These are phyloP conservation scores for Ariolimax columbianus DNA, from an alignment of 2,888 invertebrate species.

Conservation along the genomic window DNA sequence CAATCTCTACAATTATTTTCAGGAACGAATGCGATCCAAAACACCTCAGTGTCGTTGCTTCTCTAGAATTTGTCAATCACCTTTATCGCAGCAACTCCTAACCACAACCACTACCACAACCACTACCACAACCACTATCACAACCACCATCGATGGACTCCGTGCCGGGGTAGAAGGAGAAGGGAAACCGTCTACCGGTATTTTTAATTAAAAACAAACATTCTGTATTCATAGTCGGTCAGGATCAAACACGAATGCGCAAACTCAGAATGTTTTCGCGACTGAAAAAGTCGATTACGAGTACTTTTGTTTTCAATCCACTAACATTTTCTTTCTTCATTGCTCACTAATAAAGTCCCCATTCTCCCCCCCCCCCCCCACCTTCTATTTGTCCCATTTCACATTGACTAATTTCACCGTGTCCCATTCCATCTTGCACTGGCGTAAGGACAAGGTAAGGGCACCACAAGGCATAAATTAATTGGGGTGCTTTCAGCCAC, in stretches of 20 bases:
- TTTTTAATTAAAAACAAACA: slow-evolving; percentile 14
- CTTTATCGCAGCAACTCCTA: neutral
- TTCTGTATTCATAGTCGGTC: neutral
- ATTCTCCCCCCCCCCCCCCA: too few species aligned
- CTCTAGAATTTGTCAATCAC: neutral
- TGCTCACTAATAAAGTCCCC: neutral
- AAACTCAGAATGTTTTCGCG: neutral
- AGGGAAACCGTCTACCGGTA: neutral
- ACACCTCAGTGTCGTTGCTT: too few species aligned
- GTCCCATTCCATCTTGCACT: too few species aligned
- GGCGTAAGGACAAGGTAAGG: too few species aligned
- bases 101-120: neutral
- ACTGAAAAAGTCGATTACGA: neutral
- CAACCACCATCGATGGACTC: neutral
- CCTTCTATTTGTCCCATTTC: too few species aligned
- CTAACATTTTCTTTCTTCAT: neutral
- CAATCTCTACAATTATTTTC: neutral
- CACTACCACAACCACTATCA: neutral
- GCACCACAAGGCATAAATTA: too few species aligned
- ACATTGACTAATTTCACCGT: too few species aligned
- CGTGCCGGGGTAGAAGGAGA: neutral
- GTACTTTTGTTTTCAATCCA: neutral
- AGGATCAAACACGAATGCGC: neutral
- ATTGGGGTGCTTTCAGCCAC: too few species aligned
- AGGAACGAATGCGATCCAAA: neutral